phyloP scores from a whole-genome alignment of 2,888 invertebrate species.

The Amaurobius ferox region DNA sequence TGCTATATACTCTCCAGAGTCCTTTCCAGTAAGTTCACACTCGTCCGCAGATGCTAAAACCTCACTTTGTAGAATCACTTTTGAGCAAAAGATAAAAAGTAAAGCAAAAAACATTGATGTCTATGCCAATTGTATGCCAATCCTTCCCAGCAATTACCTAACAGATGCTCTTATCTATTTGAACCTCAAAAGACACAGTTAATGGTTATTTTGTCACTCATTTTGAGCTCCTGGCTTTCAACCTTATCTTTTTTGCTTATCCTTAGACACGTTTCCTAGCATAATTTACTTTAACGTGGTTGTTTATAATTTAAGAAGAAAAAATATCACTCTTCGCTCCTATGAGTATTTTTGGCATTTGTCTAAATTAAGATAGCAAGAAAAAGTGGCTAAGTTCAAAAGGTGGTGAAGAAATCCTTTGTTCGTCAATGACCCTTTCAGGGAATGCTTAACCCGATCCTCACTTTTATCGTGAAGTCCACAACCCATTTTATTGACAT shows the following conservation, averaged over 20 bases:
- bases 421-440: conserved; percentile 44
- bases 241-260: conserved; percentile 9
- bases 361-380: conserved; percentile 41
- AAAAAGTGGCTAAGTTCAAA: conserved; percentile 49
- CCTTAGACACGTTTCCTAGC: not conserved
- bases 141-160: too few relatives aligned
- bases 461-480: conserved; percentile 40
- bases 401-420: conserved; percentile 44
- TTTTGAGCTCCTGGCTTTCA: conserved; percentile 21
- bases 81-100: too few relatives aligned
- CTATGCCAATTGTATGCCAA: too few relatives aligned
- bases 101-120: too few relatives aligned
- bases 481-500: conserved; percentile 61
- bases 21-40: too few relatives aligned
- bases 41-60: too few relatives aligned
- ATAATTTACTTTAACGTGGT: conserved; percentile 30
- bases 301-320: too few relatives aligned
- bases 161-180: too few relatives aligned
- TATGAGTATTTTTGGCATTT: conserved; percentile 18
- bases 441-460: conserved; percentile 37
- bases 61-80: too few relatives aligned
- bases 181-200: conserved; percentile 6
- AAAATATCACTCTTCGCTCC: too few relatives aligned
- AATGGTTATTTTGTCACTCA: conserved; percentile 49
- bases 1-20: too few relatives aligned